Conservation (phyloP, 1,140 invertebrate genomes). For the Diachasma alloeum region DNA sequence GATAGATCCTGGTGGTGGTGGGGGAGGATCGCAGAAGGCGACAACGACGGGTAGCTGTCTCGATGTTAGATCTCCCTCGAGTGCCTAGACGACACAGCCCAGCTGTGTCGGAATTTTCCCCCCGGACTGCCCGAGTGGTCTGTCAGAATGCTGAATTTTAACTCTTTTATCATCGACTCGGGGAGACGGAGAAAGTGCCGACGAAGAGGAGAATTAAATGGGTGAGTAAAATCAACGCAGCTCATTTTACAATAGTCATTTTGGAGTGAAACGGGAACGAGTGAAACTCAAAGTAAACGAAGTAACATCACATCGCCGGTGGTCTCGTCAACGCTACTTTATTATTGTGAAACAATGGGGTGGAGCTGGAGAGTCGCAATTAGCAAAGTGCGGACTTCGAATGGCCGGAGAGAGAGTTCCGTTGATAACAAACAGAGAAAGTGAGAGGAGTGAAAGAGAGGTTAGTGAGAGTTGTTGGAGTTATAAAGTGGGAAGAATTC, state of each 20-base stretch:
- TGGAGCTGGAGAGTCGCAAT: constrained; percentile 1
- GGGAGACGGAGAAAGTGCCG: background rate
- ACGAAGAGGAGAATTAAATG: background rate
- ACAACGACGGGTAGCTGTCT: constrained; percentile 19
- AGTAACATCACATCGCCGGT: background rate
- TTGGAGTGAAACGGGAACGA: background rate
- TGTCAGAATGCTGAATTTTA: constrained; percentile 26
- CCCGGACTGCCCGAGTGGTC: background rate
- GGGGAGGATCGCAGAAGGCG: background rate
- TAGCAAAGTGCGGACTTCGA: background rate
- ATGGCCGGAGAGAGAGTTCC: background rate
- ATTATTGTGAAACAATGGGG: constrained; percentile 7
- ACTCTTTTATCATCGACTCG: constrained; percentile 17
- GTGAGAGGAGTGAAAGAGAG: background rate
- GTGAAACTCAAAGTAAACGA: background rate
- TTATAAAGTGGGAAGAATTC: background rate
- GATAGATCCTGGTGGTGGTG: constrained; percentile 37
- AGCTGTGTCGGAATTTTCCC: constrained; percentile 33
- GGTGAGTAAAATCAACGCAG: background rate
- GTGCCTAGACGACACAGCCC: constrained; percentile 40
- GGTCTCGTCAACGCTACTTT: background rate
- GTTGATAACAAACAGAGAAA: background rate
- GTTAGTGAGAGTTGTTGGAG: constrained; percentile 9
- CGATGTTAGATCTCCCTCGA: constrained; percentile 17
- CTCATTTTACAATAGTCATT: background rate